Base-by-base conservation (phyloP, 2,888 invertebrate species). In the Marronus borbonicus region DNA sequence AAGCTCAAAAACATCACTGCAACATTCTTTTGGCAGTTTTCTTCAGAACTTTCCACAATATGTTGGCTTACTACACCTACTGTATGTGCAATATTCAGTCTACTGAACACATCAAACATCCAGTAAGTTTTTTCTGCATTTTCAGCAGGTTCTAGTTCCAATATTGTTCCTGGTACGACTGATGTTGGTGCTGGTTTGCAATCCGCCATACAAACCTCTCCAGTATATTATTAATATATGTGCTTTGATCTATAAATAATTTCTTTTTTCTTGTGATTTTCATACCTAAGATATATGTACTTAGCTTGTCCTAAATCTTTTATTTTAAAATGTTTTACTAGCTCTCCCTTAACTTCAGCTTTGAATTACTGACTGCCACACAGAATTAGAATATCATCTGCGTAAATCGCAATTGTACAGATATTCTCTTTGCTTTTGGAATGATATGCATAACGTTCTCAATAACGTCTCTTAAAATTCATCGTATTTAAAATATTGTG, bases 141-240 rank as follows among this genome's bases (percentile, higher is more conserved):
- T 58, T 58, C n/a, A 66, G 36, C 52, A 10, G 80, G 79, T 31
- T 80, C 78, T 64, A 75, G 44, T 65, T 64, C 39, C 49, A 80
- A 36, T 76, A 80, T 81, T 24, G 50, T 64, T 62, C 70, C 74
- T 28, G 68, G 64, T 44, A 80, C 81, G 14, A 80, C 69, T 3
- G 82, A 84, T 28, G 82, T 83, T 52, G 76, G 69, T 5, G 83
- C 83, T 68, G 83, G 78, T 55, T 84, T 85, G 20, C 81, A 82
- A 52, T 83, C 79, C 8, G 79, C 77, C 84, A 85, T 85, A 49
- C 78, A 72, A 85, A 17, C 8, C 82, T 75, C 52, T 80, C 69
- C 36, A 84, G 68, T 14, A 84, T 31, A n/a, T 84, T 82, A 3
- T 69, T 76, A 49, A 85, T 81, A 64, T 85, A 84, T n/a, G 79